Evolutionary conservation across 1,140 invertebrate species (phyloP).

Genomic region (Brachystomella parvula): DNA sequence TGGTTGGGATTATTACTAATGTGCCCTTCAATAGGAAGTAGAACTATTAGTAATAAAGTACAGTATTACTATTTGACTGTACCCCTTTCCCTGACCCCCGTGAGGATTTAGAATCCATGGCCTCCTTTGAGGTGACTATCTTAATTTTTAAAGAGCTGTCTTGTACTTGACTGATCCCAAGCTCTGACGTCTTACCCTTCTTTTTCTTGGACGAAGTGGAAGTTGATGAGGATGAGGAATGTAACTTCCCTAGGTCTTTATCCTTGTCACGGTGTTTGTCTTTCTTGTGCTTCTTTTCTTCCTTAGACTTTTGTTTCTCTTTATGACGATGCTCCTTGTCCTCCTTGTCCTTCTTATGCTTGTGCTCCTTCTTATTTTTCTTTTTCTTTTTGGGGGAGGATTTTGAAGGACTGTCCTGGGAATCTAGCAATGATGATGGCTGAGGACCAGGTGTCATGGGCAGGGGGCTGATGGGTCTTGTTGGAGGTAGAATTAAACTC

Average conservation of each 20-base stretch:
- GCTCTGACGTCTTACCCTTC: background rate
- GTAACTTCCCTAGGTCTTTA: background rate
- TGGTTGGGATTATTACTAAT: too few relatives aligned
- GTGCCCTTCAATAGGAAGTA: too few relatives aligned
- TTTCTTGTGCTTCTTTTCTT: constrained; percentile 51
- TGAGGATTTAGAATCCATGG: background rate
- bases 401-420: background rate
- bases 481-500: too few relatives aligned
- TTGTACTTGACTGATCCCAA: background rate
- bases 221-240: background rate
- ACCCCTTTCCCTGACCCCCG: background rate
- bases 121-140: background rate
- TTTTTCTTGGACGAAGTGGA: constrained; percentile 1
- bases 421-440: background rate
- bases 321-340: background rate
- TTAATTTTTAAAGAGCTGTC: constrained; percentile 1
- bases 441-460: background rate
- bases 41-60: background rate
- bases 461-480: background rate
- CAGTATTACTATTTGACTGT: background rate
- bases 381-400: constrained; percentile 26
- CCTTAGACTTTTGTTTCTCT: constrained; percentile 42
- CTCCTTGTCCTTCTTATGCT: background rate
- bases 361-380: constrained; percentile 30
- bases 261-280: constrained; percentile 20